Evolutionary conservation across 2,113 vertebrate species (phyloP).

Genomic region (Tachysurus vachellii): DNA sequence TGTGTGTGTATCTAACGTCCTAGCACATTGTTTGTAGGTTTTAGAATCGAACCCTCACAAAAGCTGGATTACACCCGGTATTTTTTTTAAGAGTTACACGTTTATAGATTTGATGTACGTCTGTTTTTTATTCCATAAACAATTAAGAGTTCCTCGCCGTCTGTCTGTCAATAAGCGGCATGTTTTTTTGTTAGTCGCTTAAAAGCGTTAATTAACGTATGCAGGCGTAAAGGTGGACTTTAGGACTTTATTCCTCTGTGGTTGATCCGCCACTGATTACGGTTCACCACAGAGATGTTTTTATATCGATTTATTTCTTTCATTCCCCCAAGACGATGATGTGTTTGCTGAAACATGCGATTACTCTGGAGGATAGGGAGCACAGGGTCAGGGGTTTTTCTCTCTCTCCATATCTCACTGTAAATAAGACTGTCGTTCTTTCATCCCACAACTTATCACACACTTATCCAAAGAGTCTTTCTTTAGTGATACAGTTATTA

Average conservation of each 20-base stretch:
- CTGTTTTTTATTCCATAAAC: background rate
- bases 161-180: background rate
- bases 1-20: too few species aligned
- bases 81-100: too few species aligned
- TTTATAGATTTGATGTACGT: too few species aligned
- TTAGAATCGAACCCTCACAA: too few species aligned
- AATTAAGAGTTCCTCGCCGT: background rate
- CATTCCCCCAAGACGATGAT: background rate
- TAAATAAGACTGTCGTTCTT: conserved; percentile 26
- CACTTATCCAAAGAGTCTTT: conserved; percentile 18
- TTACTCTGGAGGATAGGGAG: background rate
- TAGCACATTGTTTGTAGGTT: too few species aligned
- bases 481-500: background rate
- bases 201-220: background rate
- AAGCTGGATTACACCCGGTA: too few species aligned
- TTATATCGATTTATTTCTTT: background rate
- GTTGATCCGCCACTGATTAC: background rate
- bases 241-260: background rate
- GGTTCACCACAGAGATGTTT: background rate
- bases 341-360: background rate
- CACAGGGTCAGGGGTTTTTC: background rate
- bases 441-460: background rate
- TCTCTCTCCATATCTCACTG: conserved; percentile 13
- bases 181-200: background rate
- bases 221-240: background rate